These are phyloP conservation scores for Micromys minutus DNA, from an alignment of 2,113 vertebrate species.

Conservation along the genomic window DNA sequence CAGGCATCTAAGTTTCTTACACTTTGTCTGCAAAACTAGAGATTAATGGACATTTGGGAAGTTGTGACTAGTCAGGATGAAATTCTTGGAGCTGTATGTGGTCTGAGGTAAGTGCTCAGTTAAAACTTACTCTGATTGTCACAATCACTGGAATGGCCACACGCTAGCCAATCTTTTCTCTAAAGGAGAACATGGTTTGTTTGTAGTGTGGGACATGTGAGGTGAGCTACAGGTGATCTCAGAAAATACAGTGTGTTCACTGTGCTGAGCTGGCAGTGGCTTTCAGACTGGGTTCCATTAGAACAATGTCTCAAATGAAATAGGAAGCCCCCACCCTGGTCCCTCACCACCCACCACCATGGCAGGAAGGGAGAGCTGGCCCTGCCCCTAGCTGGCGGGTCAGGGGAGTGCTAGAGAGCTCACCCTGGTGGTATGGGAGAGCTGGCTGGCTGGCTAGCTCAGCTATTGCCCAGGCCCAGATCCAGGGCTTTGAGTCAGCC, in stretches of 20 bases:
- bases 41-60: not conserved
- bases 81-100: not conserved
- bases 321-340: not conserved
- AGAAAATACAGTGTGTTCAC: not conserved
- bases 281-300: not conserved
- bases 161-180: not conserved
- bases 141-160: not conserved
- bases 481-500: too few relatives aligned
- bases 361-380: not conserved
- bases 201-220: not conserved
- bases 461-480: too few relatives aligned
- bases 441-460: not conserved
- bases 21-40: conserved; percentile 1
- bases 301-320: not conserved
- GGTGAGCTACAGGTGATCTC: not conserved
- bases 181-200: not conserved
- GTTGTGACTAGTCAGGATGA: not conserved
- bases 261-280: not conserved
- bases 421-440: not conserved
- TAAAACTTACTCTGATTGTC: not conserved
- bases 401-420: not conserved
- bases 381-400: not conserved
- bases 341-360: not conserved
- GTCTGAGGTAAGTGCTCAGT: not conserved
- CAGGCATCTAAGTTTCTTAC: not conserved